phyloP scores from a whole-genome alignment of 2,113 vertebrate genomes.

The Ptychochromis oligacanthus region DNA sequence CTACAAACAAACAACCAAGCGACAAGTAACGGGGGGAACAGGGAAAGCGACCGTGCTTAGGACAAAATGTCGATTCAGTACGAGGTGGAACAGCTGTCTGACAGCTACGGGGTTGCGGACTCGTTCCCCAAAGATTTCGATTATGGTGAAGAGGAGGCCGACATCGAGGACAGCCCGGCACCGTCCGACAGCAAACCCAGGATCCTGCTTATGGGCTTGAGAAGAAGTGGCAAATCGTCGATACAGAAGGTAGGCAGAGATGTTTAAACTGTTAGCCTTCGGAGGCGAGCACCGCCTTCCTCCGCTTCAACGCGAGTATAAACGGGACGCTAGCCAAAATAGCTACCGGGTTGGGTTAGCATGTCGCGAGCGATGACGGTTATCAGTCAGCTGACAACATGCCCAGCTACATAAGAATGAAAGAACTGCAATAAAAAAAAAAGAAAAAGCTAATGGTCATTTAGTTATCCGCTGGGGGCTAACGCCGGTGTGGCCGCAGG shows the following conservation, averaged over 20 bases:
- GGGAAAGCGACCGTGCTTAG: constrained; percentile 67
- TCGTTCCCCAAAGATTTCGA: constrained; percentile 97
- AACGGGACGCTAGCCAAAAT: constrained; percentile 33
- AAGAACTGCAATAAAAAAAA: not conserved
- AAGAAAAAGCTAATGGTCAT: not conserved
- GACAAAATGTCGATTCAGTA: constrained; percentile 95
- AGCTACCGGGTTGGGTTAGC: constrained; percentile 54
- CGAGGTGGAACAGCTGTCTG: constrained; percentile 88
- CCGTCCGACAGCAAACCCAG: constrained; percentile 91
- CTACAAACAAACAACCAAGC: constrained; percentile 30
- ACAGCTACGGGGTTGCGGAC: constrained; percentile 90
- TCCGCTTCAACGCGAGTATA: constrained; percentile 14
- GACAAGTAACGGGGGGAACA: constrained; percentile 55
- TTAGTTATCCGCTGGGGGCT: not conserved
- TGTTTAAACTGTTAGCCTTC: constrained; percentile 20
- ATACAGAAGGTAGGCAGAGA: constrained; percentile 92
- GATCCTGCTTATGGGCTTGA: constrained; percentile 94
- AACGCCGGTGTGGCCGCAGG: not conserved
- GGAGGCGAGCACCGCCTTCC: constrained; percentile 19
- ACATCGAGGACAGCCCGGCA: constrained; percentile 86
- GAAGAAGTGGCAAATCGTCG: constrained; percentile 96
- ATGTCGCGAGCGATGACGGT: constrained; percentile 13
- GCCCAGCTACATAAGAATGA: not conserved
- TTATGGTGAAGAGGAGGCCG: constrained; percentile 93
- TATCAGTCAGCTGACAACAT: not conserved